Evolutionary conservation across 2,888 invertebrate species (phyloP).

Genomic region (Caenorhabditis japonica): DNA sequence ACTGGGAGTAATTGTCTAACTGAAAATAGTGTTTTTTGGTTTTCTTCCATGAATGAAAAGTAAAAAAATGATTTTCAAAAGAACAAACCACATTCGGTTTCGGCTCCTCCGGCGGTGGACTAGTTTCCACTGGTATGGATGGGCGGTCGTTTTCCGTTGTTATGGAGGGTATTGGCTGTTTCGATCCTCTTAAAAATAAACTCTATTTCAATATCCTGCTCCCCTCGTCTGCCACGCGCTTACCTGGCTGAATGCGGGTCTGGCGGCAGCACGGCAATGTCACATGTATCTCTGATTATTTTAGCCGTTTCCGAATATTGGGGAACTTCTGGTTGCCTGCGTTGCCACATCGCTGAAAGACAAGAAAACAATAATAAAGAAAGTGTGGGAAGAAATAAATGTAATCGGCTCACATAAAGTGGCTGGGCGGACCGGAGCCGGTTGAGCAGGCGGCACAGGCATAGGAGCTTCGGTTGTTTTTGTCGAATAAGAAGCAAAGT

Average conservation of each 20-base stretch:
- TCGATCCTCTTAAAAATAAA: constrained; percentile 38
- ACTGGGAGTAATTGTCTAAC: constrained; percentile 34
- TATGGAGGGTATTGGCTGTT: constrained; percentile 46
- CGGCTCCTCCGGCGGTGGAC: constrained; percentile 58
- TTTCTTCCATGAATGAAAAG: not conserved
- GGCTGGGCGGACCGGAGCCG: constrained; percentile 42
- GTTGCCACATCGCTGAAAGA: constrained; percentile 45
- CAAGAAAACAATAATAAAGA: not conserved
- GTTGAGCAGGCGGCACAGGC: constrained; percentile 26
- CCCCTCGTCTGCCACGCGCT: constrained; percentile 4
- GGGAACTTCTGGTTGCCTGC: constrained; percentile 44
- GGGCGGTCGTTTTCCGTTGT: constrained; percentile 18
- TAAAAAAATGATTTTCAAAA: constrained; percentile 2
- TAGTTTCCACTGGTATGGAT: constrained; percentile 29
- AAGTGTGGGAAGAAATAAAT: not conserved
- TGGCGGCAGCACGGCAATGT: constrained; percentile 36
- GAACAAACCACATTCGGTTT: constrained; percentile 44
- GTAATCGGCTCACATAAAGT: constrained; percentile 32
- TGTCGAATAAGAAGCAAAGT: constrained; percentile 1
- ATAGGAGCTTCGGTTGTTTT: constrained; percentile 25
- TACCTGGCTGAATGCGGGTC: constrained; percentile 53
- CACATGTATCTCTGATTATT: constrained; percentile 49
- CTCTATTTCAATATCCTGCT: constrained; percentile 15
- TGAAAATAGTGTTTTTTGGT: constrained; percentile 7
- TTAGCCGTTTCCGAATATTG: constrained; percentile 29